These are phyloP conservation scores for Delia radicum DNA, from an alignment of 1,140 invertebrate species.

Conservation along the genomic window DNA sequence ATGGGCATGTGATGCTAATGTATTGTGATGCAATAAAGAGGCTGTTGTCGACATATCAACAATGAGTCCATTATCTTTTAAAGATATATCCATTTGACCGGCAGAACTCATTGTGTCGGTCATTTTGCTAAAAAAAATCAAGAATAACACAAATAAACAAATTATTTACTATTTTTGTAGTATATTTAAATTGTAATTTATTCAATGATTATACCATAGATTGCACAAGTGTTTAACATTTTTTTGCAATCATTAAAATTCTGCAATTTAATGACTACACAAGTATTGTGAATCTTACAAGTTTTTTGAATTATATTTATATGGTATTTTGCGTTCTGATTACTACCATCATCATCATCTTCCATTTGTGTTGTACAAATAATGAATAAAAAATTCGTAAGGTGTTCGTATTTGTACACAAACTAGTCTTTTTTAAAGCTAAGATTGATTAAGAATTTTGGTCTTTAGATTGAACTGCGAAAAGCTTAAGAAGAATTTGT, in stretches of 20 bases:
- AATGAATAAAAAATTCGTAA: no score
- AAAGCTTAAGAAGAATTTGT: no score
- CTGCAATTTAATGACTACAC: not conserved
- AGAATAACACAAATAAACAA: not conserved
- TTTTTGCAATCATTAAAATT: not conserved
- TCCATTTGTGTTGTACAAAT: not conserved
- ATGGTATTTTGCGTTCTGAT: not conserved
- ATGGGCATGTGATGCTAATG: conserved; percentile 27
- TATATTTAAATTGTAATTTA: not conserved
- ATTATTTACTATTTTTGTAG: not conserved
- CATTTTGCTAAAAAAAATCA: conserved; percentile 37
- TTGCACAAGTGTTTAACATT: not conserved
- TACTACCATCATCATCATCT: not conserved
- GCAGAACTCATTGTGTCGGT: conserved; percentile 49
- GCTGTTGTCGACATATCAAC: conserved; percentile 50
- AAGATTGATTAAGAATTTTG: no score
- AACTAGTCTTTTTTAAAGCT: no score
- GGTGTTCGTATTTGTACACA: no score
- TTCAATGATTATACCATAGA: no score
- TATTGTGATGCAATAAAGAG: conserved; percentile 46
- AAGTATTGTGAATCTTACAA: not conserved
- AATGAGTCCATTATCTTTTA: conserved; percentile 45
- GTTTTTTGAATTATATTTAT: not conserved
- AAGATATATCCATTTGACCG: conserved; percentile 46
- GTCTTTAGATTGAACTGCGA: no score